These are phyloP conservation scores for Drosophila pachea DNA, from an alignment of 1,140 invertebrate species.

Conservation along the genomic window DNA sequence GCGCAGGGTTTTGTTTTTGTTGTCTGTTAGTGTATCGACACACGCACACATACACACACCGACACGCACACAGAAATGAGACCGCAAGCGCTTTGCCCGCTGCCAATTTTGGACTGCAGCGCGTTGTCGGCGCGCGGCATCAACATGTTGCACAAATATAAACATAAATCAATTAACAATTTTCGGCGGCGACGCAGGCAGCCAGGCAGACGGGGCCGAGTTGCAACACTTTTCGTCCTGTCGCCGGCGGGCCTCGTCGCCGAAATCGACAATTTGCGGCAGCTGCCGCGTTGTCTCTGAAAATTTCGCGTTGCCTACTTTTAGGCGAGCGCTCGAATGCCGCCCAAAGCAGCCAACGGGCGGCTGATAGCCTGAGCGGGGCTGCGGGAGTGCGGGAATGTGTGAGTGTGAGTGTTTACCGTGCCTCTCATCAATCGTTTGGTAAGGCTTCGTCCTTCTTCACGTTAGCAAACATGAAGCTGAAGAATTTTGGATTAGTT, in stretches of 20 bases:
- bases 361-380: too few species aligned
- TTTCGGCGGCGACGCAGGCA: constrained; percentile 38
- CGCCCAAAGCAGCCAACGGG: not conserved
- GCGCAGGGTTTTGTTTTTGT: constrained; percentile 64
- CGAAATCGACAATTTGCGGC: constrained; percentile 63
- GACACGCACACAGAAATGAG: constrained; percentile 36
- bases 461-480: too few species aligned
- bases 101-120: constrained; percentile 12
- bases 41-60: constrained; percentile 5
- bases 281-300: constrained; percentile 30
- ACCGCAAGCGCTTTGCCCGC: constrained; percentile 65
- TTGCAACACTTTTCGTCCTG: constrained; percentile 24
- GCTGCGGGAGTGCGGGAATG: too few species aligned
- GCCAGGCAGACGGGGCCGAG: not conserved
- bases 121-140: constrained; percentile 24
- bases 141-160: constrained; percentile 78
- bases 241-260: constrained; percentile 51
- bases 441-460: too few species aligned
- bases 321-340: constrained; percentile 40
- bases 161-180: constrained; percentile 78
- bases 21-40: constrained; percentile 45
- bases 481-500: too few species aligned
- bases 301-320: constrained; percentile 57
- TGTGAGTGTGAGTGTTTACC: not conserved
- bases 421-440: not conserved